These are phyloP conservation scores for Solenopsis invicta DNA, from an alignment of 1,140 invertebrate genomes.

Conservation along the genomic window DNA sequence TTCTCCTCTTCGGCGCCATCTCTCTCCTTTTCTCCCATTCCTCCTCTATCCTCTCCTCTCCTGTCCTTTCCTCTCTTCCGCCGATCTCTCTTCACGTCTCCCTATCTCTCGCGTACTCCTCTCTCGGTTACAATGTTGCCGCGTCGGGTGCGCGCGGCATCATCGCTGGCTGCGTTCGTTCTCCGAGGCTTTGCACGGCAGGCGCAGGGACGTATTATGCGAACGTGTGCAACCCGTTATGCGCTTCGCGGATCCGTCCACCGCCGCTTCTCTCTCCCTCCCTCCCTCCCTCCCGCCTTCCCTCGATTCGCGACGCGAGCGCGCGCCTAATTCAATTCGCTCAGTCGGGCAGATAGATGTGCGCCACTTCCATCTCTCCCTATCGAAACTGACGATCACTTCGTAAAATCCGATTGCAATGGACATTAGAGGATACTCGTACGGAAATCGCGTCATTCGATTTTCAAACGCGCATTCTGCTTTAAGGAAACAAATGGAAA, in stretches of 20 bases:
- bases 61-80: conserved; percentile 16
- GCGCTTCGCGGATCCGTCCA: conserved; percentile 65
- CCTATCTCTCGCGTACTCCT: conserved; percentile 68
- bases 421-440: conserved; percentile 23
- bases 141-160: conserved; percentile 71
- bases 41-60: conserved; percentile 39
- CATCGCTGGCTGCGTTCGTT: conserved; percentile 61
- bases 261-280: conserved; percentile 33
- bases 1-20: conserved; percentile 45
- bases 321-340: conserved; percentile 72
- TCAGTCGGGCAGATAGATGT: conserved; percentile 36
- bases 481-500: neutral
- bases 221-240: conserved; percentile 67
- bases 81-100: conserved; percentile 28
- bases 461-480: neutral
- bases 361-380: conserved; percentile 5
- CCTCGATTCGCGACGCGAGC: conserved; percentile 65
- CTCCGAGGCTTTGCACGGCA: conserved; percentile 63
- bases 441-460: conserved; percentile 14
- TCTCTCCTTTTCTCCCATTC: conserved; percentile 41
- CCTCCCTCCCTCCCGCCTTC: conserved; percentile 8
- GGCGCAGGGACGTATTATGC: conserved; percentile 70
- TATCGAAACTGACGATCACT: neutral
- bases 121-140: conserved; percentile 81
- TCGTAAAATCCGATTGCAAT: conserved; percentile 38